These are phyloP conservation scores for Acanthosepion pharaonis DNA, from an alignment of 2,888 invertebrate species.

Conservation along the genomic window DNA sequence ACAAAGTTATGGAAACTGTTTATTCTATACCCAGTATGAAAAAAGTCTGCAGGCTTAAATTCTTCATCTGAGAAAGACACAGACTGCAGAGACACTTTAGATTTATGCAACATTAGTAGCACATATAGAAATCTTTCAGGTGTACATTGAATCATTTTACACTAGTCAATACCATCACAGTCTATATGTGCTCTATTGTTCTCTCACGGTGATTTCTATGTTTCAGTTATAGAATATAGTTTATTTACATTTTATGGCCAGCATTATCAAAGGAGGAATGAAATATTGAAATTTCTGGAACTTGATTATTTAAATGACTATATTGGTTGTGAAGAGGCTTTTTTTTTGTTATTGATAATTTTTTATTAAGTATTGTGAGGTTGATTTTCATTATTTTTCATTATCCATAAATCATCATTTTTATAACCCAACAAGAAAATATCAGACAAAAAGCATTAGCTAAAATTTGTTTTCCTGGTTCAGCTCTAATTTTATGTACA, in stretches of 20 bases:
- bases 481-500: not conserved
- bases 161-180: not conserved
- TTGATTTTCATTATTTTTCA: not conserved
- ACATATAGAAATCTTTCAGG: not conserved
- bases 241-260: not conserved
- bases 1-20: not conserved
- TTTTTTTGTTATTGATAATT: not conserved
- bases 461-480: not conserved
- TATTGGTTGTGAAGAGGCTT: not conserved
- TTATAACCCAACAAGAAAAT: not conserved
- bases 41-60: not conserved
- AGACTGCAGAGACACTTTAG: slow-evolving; percentile 3
- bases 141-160: not conserved
- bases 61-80: slow-evolving; percentile 10
- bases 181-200: not conserved
- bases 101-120: not conserved
- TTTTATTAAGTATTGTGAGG: not conserved
- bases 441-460: not conserved
- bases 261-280: not conserved
- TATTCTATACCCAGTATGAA: not conserved
- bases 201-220: not conserved
- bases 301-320: not conserved
- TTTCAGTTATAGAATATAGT: not conserved
- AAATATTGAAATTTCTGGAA: not conserved
- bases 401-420: not conserved